phyloP scores from a whole-genome alignment of 2,113 vertebrate species.

The Syrmaticus mikado region DNA sequence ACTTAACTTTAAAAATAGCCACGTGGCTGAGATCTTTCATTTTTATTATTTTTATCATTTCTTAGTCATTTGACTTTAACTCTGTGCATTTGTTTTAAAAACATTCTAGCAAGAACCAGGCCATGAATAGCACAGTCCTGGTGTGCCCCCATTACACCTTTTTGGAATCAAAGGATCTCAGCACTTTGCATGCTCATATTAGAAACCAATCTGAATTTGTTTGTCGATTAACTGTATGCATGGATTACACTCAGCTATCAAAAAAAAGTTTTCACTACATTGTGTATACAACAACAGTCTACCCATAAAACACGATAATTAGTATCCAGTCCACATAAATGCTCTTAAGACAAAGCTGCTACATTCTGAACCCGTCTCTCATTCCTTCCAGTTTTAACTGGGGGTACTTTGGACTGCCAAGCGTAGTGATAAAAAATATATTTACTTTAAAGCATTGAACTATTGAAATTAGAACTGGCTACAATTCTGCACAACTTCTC shows the following conservation, averaged over 20 bases:
- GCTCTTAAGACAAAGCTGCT: not conserved
- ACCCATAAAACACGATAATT: conserved; percentile 6
- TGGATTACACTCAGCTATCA: not conserved
- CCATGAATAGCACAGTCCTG: not conserved
- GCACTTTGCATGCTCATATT: accelerated
- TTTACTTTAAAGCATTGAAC: not conserved
- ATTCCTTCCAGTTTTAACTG: conserved; percentile 25
- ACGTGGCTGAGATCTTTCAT: not conserved
- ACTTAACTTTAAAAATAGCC: not conserved
- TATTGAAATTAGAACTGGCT: not conserved
- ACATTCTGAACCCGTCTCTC: not conserved
- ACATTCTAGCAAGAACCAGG: not conserved
- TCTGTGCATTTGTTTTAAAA: not conserved
- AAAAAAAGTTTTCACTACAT: not conserved
- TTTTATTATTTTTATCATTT: not conserved
- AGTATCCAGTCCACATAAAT: conserved; percentile 13
- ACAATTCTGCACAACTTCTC: not conserved
- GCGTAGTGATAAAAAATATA: not conserved
- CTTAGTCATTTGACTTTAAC: not conserved
- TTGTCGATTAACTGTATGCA: not conserved
- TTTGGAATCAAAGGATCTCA: not conserved
- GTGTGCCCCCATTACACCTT: not conserved
- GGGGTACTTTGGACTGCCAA: not conserved
- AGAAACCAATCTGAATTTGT: not conserved
- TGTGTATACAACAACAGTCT: not conserved